phyloP scores from a whole-genome alignment of 2,797 vertebrate genomes.

The Linurgus olivaceus region DNA sequence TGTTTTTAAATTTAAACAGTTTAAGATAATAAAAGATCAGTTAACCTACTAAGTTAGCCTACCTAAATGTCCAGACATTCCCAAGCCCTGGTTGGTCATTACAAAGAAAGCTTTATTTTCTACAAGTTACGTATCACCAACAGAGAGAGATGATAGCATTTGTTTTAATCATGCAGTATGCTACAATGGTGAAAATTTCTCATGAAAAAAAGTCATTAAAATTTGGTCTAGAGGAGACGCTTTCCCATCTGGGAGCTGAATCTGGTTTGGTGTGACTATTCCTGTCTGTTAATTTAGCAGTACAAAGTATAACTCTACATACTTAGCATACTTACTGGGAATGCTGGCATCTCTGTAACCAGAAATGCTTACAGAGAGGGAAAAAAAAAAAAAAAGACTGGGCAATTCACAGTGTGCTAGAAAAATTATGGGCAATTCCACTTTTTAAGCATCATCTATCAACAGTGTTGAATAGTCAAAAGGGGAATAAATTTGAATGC shows the following conservation, averaged over 20 bases:
- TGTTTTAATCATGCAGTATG: background rate
- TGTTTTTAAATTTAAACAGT: background rate
- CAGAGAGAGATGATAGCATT: background rate
- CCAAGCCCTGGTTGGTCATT: background rate
- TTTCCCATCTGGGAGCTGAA: conserved; percentile 47
- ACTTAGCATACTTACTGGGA: conserved; percentile 34
- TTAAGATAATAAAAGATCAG: background rate
- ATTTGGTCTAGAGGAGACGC: background rate
- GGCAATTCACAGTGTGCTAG: background rate
- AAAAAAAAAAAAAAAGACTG: background rate
- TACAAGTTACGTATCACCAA: background rate
- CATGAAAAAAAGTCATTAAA: conserved; percentile 13
- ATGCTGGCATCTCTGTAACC: conserved; percentile 35
- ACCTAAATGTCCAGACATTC: background rate
- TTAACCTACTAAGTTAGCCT: background rate
- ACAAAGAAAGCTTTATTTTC: background rate
- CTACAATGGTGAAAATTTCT: conserved; percentile 6
- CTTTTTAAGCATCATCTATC: background rate
- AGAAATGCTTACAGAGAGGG: background rate
- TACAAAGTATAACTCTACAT: conserved; percentile 23
- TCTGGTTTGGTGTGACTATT: conserved; percentile 51
- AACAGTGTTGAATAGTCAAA: background rate
- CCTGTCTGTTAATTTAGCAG: conserved; percentile 37
- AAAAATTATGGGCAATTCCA: conserved; percentile 8
- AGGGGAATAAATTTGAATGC: conserved; percentile 7